A percentile compares a stretch with the other conserved stretches of the same genome.
Evolutionary conservation across 2,113 vertebrate species (phyloP).

Genomic region (Columba janthina): DNA sequence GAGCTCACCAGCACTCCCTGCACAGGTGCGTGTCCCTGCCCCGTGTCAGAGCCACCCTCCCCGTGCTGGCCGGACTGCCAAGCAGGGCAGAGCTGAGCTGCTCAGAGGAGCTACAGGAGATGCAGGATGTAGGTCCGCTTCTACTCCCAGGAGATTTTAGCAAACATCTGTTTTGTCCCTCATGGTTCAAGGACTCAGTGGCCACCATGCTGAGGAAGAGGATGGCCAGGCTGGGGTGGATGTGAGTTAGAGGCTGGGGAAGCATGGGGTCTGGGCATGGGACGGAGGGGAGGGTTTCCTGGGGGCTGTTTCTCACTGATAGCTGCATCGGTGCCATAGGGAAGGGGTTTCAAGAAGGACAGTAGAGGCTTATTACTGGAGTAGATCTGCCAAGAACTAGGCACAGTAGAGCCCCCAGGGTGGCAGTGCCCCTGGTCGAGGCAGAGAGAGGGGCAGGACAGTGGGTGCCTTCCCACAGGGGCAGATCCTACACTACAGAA

Average conservation of each 20-base stretch:
- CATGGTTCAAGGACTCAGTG: background rate
- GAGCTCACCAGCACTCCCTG: background rate
- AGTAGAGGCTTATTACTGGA: background rate
- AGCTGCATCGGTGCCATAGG: background rate
- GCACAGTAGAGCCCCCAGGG: background rate
- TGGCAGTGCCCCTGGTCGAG: rapidly evolving
- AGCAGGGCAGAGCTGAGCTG: background rate
- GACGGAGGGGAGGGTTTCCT: background rate
- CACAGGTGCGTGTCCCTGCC: rapidly evolving
- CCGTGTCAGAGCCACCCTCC: background rate
- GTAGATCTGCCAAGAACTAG: background rate
- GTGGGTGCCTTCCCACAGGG: background rate
- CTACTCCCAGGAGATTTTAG: background rate
- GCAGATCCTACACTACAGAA: background rate
- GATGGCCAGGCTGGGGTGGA: background rate
- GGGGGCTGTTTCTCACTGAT: background rate
- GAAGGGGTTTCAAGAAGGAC: background rate
- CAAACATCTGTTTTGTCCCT: background rate
- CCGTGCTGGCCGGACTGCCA: rapidly evolving
- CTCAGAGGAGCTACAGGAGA: background rate
- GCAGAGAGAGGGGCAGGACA: background rate
- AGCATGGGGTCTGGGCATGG: rapidly evolving
- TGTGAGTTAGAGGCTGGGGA: background rate
- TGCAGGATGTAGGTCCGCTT: background rate
- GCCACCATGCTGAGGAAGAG: background rate